Evolutionary conservation across 2,888 invertebrate genomes (phyloP).

Genomic region (Dolichomitus sp.): DNA sequence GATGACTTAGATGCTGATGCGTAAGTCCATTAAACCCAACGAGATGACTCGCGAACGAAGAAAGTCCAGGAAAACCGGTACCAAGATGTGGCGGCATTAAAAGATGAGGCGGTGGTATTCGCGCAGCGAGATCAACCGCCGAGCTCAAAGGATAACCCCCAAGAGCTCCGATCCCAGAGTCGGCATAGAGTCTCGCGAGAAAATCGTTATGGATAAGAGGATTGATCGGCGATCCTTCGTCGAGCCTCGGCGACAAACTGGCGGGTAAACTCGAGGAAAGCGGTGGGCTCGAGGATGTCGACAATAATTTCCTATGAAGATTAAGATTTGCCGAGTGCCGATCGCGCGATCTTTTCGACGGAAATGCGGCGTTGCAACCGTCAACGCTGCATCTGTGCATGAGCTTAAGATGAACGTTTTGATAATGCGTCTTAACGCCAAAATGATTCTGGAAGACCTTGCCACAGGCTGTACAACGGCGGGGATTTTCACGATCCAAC

Average conservation of each 20-base stretch:
- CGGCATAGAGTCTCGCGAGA: constrained; percentile 92
- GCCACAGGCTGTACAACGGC: constrained; percentile 96
- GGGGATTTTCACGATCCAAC: constrained; percentile 96
- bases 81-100: constrained; percentile 89
- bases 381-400: constrained; percentile 98
- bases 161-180: constrained; percentile 86
- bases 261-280: constrained; percentile 86
- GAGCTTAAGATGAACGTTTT: constrained; percentile 97
- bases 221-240: constrained; percentile 85
- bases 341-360: constrained; percentile 96
- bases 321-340: constrained; percentile 97
- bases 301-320: constrained; percentile 95
- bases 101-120: constrained; percentile 87
- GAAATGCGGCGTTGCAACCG: constrained; percentile 98
- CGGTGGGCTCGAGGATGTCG: constrained; percentile 89
- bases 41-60: constrained; percentile 84
- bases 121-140: constrained; percentile 80
- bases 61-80: constrained; percentile 87
- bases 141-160: constrained; percentile 85
- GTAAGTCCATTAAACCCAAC: constrained; percentile 85
- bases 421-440: constrained; percentile 97
- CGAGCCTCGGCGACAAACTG: constrained; percentile 87
- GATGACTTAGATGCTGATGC: constrained; percentile 83
- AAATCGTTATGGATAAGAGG: constrained; percentile 93
- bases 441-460: constrained; percentile 98